Evolutionary conservation across 2,888 invertebrate species (phyloP).

Genomic region (Caenorhabditis doughertyi): DNA sequence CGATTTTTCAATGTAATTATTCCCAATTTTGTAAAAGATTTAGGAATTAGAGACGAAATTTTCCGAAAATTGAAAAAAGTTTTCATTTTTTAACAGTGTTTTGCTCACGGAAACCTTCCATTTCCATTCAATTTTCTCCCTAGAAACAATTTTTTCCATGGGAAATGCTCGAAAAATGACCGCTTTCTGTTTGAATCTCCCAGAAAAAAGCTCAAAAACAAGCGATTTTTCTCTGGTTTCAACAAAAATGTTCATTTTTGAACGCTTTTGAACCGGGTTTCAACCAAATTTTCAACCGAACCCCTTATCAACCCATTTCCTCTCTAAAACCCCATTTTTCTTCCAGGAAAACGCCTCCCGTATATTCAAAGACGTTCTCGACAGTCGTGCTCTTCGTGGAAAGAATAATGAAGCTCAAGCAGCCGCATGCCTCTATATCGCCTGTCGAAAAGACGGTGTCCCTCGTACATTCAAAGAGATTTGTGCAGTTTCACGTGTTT

Average conservation of each 20-base stretch:
- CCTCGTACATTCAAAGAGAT: constrained; percentile 98
- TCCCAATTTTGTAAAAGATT: constrained; percentile 95
- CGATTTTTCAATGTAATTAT: constrained; percentile 95
- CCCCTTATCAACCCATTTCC: neutral
- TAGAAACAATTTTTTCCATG: no score
- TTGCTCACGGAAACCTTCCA: no score
- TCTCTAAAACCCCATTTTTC: neutral
- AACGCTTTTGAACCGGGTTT: no score
- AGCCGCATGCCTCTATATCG: constrained; percentile 98
- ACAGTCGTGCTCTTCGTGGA: constrained; percentile 81
- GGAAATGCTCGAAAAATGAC: neutral
- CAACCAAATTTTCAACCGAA: no score
- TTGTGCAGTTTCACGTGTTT: constrained; percentile 95
- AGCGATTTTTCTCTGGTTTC: no score
- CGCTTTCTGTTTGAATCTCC: constrained; percentile 1
- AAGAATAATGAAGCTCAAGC: constrained; percentile 87
- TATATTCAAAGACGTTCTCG: constrained; percentile 91
- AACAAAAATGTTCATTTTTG: no score
- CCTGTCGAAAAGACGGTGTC: constrained; percentile 98
- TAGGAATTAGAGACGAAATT: no score
- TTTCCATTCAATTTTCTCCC: neutral
- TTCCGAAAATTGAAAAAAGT: no score
- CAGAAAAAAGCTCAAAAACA: neutral
- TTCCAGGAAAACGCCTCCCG: constrained; percentile 92
- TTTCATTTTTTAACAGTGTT: no score